These are phyloP conservation scores for Crenuchus spilurus DNA, from an alignment of 2,797 vertebrate species.

Conservation along the genomic window DNA sequence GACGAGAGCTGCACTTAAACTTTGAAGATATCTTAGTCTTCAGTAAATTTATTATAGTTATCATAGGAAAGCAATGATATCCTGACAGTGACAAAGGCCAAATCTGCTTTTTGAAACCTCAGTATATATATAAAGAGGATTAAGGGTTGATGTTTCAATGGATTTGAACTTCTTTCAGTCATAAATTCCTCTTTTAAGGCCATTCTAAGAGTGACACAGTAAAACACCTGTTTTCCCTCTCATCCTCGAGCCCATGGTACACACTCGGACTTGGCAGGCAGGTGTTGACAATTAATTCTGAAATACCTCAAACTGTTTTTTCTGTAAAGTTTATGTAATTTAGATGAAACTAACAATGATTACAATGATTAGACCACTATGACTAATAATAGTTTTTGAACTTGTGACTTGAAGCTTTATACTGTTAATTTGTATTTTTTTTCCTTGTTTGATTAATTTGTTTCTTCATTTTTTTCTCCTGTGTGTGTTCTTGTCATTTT, in stretches of 20 bases:
- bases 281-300: constrained; percentile 99
- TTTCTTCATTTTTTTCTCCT: constrained; percentile 74
- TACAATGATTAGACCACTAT: constrained; percentile 81
- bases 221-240: constrained; percentile 28
- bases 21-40: too few relatives aligned
- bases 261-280: constrained; percentile 82
- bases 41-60: too few relatives aligned
- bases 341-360: constrained; percentile 80
- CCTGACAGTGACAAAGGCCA: too few relatives aligned
- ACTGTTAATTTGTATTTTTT: constrained; percentile 83
- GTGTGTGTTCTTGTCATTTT: constrained; percentile 68
- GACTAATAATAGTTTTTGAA: constrained; percentile 97
- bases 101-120: too few relatives aligned
- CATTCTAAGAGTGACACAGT: neutral
- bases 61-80: too few relatives aligned
- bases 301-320: constrained; percentile 99
- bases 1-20: too few relatives aligned
- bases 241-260: constrained; percentile 73
- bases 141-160: too few relatives aligned
- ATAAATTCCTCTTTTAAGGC: too few relatives aligned
- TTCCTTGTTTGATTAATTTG: constrained; percentile 78
- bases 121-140: too few relatives aligned
- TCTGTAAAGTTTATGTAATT: constrained; percentile 99
- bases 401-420: constrained; percentile 99
- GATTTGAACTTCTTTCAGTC: too few relatives aligned